Evolutionary conservation across 1,140 invertebrate genomes (phyloP).

Genomic region (Eumaeus atala): DNA sequence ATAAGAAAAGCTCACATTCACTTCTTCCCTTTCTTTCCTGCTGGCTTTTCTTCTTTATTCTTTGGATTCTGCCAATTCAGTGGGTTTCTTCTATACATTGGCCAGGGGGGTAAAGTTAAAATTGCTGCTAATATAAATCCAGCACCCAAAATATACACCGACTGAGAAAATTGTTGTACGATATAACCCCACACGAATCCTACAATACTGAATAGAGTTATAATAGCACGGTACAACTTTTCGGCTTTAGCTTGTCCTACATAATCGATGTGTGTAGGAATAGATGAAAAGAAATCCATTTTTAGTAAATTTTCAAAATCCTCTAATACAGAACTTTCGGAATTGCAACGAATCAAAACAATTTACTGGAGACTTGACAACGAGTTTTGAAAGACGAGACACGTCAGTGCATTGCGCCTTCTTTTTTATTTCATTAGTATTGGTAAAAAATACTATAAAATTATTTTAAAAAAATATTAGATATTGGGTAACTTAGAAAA

Average conservation of each 20-base stretch:
- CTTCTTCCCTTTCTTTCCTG: slow-evolving; percentile 62
- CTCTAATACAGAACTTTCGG: not conserved
- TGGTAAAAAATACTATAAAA: too few relatives aligned
- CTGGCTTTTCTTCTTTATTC: slow-evolving; percentile 56
- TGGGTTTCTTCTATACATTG: slow-evolving; percentile 90
- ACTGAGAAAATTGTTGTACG: slow-evolving; percentile 96
- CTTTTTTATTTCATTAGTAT: too few relatives aligned
- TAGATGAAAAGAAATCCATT: slow-evolving; percentile 67
- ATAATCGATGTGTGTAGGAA: slow-evolving; percentile 81
- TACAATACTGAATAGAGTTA: slow-evolving; percentile 90
- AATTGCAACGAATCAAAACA: too few relatives aligned
- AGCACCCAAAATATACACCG: slow-evolving; percentile 92
- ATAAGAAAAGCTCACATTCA: slow-evolving; percentile 20
- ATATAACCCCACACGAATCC: slow-evolving; percentile 94
- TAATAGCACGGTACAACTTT: slow-evolving; percentile 89
- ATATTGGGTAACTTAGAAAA: too few relatives aligned
- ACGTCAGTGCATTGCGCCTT: too few relatives aligned
- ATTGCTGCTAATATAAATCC: slow-evolving; percentile 91
- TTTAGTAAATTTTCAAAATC: slow-evolving; percentile 18
- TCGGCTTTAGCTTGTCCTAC: slow-evolving; percentile 93
- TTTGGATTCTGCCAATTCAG: slow-evolving; percentile 91
- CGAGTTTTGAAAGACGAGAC: too few relatives aligned
- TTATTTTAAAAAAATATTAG: too few relatives aligned
- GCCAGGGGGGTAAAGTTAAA: slow-evolving; percentile 93
- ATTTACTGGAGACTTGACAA: too few relatives aligned